Evolutionary conservation across 1,140 invertebrate genomes (phyloP).

Genomic region (Drosophila arizonae): DNA sequence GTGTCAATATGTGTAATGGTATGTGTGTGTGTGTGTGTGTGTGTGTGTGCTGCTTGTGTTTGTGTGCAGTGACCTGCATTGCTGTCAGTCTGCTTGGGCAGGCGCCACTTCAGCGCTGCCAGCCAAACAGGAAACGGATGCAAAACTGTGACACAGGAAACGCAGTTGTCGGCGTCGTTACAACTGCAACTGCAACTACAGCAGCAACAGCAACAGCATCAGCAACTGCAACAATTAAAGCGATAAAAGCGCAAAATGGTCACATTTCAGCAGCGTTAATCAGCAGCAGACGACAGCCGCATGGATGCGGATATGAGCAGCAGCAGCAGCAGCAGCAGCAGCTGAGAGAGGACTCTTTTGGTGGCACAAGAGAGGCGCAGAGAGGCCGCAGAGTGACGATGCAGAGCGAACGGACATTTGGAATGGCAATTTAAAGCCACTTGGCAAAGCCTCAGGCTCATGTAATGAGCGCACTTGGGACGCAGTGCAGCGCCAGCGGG

Average conservation of each 20-base stretch:
- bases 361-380: not conserved
- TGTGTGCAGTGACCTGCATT: constrained; percentile 63
- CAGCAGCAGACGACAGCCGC: constrained; percentile 47
- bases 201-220: constrained; percentile 13
- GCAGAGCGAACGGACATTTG: not conserved
- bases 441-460: constrained; percentile 54
- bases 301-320: constrained; percentile 34
- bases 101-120: constrained; percentile 43
- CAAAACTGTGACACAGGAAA: constrained; percentile 42
- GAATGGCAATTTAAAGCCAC: constrained; percentile 68
- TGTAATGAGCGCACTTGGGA: constrained; percentile 58
- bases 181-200: constrained; percentile 43
- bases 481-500: constrained; percentile 31
- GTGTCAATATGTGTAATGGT: not conserved
- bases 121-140: constrained; percentile 53
- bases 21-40: not conserved
- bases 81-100: constrained; percentile 33
- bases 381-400: not conserved
- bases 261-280: constrained; percentile 63
- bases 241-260: constrained; percentile 69
- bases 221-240: constrained; percentile 67
- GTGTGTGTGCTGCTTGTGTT: constrained; percentile 1
- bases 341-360: not conserved
- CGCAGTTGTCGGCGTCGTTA: constrained; percentile 16
- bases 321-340: constrained; percentile 5